Conservation (phyloP, 2,888 invertebrate genomes). For the Amphipyra berbera region DNA sequence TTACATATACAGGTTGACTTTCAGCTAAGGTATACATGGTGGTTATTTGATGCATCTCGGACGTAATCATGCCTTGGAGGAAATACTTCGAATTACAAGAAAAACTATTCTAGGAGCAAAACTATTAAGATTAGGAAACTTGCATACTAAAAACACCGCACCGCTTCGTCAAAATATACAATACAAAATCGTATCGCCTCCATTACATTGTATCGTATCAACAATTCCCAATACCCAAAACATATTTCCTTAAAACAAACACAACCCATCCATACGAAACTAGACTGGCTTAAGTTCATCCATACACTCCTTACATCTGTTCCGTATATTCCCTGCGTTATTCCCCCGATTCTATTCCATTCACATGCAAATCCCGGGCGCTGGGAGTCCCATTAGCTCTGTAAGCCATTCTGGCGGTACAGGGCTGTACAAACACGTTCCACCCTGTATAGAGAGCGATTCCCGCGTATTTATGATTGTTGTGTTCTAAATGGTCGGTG, state of each 20-base stretch:
- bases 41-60: no score
- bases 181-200: no score
- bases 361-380: conserved; percentile 57
- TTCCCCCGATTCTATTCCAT: conserved; percentile 48
- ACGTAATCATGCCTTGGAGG: no score
- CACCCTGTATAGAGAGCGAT: background rate
- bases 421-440: conserved; percentile 42
- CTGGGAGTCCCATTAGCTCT: conserved; percentile 49
- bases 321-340: conserved; percentile 22
- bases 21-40: no score
- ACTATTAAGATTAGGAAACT: no score
- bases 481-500: conserved; percentile 6
- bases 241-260: conserved; percentile 11
- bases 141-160: no score
- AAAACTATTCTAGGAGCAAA: no score
- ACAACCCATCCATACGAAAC: conserved; percentile 6
- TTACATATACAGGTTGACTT: no score
- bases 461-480: conserved; percentile 1
- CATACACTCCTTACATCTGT: conserved; percentile 42
- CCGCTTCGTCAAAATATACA: no score
- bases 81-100: no score
- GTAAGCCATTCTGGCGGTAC: conserved; percentile 44
- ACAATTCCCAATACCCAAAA: background rate
- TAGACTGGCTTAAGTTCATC: conserved; percentile 38
- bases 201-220: background rate